phyloP scores from a whole-genome alignment of 2,888 invertebrate species.

The Aspidiotus destructor region DNA sequence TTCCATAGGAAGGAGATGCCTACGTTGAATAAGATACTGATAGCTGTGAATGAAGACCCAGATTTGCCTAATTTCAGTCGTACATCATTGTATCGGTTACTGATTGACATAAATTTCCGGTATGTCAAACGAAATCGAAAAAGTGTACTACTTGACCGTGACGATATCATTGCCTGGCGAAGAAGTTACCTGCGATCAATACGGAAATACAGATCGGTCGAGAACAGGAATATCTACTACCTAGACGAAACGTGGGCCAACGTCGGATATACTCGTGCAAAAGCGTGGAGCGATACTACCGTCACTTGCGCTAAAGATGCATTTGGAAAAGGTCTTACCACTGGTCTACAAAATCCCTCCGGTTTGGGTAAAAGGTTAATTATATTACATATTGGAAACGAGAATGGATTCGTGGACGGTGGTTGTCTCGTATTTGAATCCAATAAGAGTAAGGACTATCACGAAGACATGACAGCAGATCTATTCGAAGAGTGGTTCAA shows the following conservation, averaged over 20 bases:
- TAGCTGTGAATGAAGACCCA: background rate
- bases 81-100: background rate
- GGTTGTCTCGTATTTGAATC: background rate
- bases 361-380: background rate
- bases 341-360: constrained; percentile 2
- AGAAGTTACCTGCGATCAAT: constrained; percentile 12
- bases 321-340: background rate
- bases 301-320: background rate
- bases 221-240: constrained; percentile 15
- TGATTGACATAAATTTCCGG: background rate
- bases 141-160: constrained; percentile 15
- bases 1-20: constrained; percentile 1
- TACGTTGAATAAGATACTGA: background rate
- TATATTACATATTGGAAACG: background rate
- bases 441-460: constrained; percentile 23
- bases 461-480: constrained; percentile 19
- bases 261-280: background rate
- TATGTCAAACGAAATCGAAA: background rate
- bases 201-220: background rate
- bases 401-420: background rate
- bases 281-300: background rate
- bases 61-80: constrained; percentile 3
- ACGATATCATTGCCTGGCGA: constrained; percentile 17
- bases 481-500: constrained; percentile 29
- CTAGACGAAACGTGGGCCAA: constrained; percentile 14